These are phyloP conservation scores for Elegia similella DNA, from an alignment of 2,888 invertebrate genomes.

Conservation along the genomic window DNA sequence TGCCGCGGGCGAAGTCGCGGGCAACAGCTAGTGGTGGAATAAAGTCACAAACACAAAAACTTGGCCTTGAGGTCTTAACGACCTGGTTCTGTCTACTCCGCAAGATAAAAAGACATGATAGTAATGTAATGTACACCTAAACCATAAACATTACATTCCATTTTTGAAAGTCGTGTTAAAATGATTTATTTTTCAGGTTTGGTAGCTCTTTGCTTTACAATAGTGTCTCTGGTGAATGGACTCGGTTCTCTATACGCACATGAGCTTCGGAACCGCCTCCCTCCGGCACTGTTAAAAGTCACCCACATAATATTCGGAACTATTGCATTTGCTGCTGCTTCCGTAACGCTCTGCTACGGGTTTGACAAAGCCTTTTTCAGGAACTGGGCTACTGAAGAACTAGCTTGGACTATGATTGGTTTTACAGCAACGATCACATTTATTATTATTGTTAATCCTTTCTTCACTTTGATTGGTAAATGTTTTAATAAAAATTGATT, in stretches of 20 bases:
- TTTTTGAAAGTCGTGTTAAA: too few relatives aligned
- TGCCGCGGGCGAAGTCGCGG: too few relatives aligned
- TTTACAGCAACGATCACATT: slow-evolving; percentile 1
- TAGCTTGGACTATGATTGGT: neutral
- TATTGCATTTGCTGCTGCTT: neutral
- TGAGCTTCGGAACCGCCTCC: neutral
- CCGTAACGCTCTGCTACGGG: slow-evolving; percentile 3
- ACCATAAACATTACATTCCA: too few relatives aligned
- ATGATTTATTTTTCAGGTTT: neutral
- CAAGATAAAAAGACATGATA: too few relatives aligned
- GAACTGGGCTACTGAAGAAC: neutral
- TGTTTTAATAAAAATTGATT: neutral
- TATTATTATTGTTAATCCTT: slow-evolving; percentile 4
- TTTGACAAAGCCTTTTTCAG: neutral
- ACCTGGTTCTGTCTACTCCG: too few relatives aligned
- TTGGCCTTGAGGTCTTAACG: too few relatives aligned
- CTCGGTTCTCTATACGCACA: slow-evolving; percentile 4
- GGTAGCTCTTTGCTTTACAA: slow-evolving; percentile 2
- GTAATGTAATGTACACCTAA: too few relatives aligned
- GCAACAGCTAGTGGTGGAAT: too few relatives aligned
- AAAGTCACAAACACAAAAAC: too few relatives aligned
- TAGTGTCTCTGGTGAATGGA: slow-evolving; percentile 3
- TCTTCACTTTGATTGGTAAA: neutral
- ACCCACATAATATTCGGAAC: neutral
- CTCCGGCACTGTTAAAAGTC: neutral